These are phyloP conservation scores for Eremophila alpestris DNA, from an alignment of 2,797 vertebrate species.

Conservation along the genomic window DNA sequence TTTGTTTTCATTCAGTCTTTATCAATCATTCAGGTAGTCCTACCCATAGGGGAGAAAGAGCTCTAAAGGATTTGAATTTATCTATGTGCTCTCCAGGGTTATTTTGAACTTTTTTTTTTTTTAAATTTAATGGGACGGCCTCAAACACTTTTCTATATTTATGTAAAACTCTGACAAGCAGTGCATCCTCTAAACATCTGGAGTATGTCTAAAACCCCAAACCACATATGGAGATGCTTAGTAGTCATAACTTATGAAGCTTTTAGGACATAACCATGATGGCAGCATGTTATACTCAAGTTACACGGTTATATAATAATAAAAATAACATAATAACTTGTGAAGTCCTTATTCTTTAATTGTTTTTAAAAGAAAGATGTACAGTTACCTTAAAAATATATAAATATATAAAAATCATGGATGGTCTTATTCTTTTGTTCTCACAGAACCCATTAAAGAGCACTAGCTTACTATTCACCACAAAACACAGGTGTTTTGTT, in stretches of 20 bases:
- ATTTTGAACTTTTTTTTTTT: neutral
- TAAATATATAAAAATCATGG: neutral
- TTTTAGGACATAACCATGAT: neutral
- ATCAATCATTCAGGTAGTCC: neutral
- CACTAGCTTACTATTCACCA: slow-evolving; percentile 15
- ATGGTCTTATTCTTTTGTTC: neutral
- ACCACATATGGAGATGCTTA: neutral
- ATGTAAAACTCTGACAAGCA: neutral
- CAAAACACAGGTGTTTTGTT: neutral
- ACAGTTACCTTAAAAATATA: neutral
- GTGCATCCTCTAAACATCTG: neutral
- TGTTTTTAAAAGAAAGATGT: neutral
- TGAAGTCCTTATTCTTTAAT: neutral
- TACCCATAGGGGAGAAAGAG: neutral
- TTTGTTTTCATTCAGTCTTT: neutral
- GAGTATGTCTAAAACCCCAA: neutral
- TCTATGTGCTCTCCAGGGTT: neutral
- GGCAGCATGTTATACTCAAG: neutral
- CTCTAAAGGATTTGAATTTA: neutral
- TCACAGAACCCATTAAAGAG: slow-evolving; percentile 22
- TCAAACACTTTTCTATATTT: neutral
- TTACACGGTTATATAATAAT: neutral
- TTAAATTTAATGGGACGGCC: neutral
- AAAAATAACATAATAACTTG: neutral
- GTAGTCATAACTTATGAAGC: neutral